A percentile compares a stretch with the other conserved stretches of the same genome.
These are phyloP conservation scores for Drosophila ficusphila DNA, from an alignment of 1,140 invertebrate species.

Conservation along the genomic window DNA sequence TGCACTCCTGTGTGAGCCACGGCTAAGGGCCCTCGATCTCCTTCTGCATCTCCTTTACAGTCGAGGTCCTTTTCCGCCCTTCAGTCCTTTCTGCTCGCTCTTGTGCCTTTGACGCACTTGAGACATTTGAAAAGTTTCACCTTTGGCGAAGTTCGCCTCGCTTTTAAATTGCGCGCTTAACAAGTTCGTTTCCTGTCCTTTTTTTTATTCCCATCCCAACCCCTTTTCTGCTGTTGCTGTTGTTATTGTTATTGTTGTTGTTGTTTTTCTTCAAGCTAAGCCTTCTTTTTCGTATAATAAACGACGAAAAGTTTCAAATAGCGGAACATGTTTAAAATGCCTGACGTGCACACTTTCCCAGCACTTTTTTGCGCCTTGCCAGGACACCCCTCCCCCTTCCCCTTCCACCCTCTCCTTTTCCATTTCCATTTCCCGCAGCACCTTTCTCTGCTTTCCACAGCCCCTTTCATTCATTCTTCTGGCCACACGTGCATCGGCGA, in stretches of 20 bases:
- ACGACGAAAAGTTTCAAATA: conserved; percentile 61
- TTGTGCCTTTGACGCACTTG: conserved; percentile 35
- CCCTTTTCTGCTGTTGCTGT: neutral
- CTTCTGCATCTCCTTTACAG: neutral
- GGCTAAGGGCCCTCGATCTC: conserved; percentile 14
- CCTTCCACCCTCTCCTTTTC: neutral
- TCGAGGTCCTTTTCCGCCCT: neutral
- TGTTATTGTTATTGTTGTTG: too few species aligned
- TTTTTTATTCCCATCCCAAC: neutral
- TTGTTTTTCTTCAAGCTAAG: conserved; percentile 1
- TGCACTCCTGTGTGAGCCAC: conserved; percentile 22
- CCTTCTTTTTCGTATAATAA: conserved; percentile 50
- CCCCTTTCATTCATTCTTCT: conserved; percentile 13
- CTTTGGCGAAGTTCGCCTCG: conserved; percentile 40
- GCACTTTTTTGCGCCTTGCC: conserved; percentile 3
- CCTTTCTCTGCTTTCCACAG: neutral
- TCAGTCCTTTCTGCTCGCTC: neutral
- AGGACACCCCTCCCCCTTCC: neutral
- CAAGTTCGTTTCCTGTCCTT: conserved; percentile 37
- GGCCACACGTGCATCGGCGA: conserved; percentile 42
- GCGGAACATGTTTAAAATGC: conserved; percentile 69
- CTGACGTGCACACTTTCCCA: conserved; percentile 44
- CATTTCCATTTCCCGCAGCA: neutral
- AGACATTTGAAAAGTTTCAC: conserved; percentile 46
- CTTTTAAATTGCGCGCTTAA: conserved; percentile 45